Evolutionary conservation across 2,797 vertebrate species (phyloP), one percentile per base, ranked within the genome.

Genomic region (Phylloscopus collybita): DNA sequence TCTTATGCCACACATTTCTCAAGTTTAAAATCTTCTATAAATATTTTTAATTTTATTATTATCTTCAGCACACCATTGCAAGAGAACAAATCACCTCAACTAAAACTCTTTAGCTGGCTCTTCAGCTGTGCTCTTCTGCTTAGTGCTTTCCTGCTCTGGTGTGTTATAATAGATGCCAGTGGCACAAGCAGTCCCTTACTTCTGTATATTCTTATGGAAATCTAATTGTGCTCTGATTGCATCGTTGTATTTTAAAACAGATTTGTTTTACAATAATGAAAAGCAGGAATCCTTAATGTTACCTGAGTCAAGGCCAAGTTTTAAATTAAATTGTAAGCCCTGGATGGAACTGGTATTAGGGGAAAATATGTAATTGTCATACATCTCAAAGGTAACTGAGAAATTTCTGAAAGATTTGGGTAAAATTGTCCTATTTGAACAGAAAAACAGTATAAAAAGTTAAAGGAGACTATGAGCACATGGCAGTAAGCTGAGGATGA

Each of bases 251-350:
- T 90, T 84, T 92, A 66, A 66, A 93, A 70, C 32, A 73, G 36
- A 76, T 86, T 85, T 90, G 60, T 73, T 94, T 92, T 85, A 53
- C 44, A 82, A 13, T 76, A 93, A 79, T 45, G 83, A 86, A 84
- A 95, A 56, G 60, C 80, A 90, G 71, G 57, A 86, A 73, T 86
- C 56, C 23, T 85, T 61, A 81, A 30, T 57, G 62, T 65, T 91
- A 65, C 76, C 80, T 72, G 60, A 88, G 73, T 80, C 40, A 61
- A 69, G 53, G 83, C 88, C 78, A 92, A 88, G n/a, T 88, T 95
- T 90, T 90, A 90, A 95, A 92, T 90, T 90, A 79, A 84, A 76
- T 57, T 89, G 11, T 78, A 86, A 94, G 54, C 36, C 40, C 73
- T 30, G n/a, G 40, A 71, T 86, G 84, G 73, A 88, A 40, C 47